A percentile compares a stretch with the other conserved stretches of the same genome.
Evolutionary conservation across 1,140 invertebrate species (phyloP).

Genomic region (Procambarus clarkii): DNA sequence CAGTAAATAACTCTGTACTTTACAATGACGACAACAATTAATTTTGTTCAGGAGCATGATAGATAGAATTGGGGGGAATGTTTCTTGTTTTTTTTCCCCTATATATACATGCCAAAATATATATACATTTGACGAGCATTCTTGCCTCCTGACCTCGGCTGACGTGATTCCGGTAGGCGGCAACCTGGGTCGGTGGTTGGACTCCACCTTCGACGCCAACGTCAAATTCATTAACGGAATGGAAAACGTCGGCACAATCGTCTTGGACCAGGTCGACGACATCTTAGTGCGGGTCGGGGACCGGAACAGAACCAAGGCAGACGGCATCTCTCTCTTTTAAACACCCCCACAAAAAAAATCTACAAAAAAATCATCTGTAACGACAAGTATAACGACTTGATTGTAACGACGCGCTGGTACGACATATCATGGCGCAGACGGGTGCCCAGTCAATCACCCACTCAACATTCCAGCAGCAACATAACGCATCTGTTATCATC

Average conservation of each 20-base stretch:
- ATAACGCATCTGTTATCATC: no score
- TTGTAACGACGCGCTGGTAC: no score
- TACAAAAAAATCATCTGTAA: no score
- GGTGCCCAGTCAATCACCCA: no score
- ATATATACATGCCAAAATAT: neutral
- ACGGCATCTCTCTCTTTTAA: neutral
- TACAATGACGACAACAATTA: neutral
- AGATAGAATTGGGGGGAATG: no score
- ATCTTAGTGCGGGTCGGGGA: neutral
- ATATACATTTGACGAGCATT: neutral
- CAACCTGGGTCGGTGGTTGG: constrained; percentile 17
- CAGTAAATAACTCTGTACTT: neutral
- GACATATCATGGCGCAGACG: no score
- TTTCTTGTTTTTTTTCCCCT: neutral
- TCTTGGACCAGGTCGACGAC: neutral
- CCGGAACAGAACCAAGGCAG: neutral
- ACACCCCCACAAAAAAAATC: neutral
- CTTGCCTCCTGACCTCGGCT: neutral
- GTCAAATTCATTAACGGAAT: constrained; percentile 1
- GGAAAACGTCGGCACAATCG: neutral
- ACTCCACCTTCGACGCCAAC: constrained; percentile 2
- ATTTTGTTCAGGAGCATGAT: neutral
- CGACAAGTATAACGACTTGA: no score
- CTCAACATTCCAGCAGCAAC: no score
- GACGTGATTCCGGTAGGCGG: neutral